phyloP scores from a whole-genome alignment of 2,797 vertebrate genomes.

The Epinephelus awoara region DNA sequence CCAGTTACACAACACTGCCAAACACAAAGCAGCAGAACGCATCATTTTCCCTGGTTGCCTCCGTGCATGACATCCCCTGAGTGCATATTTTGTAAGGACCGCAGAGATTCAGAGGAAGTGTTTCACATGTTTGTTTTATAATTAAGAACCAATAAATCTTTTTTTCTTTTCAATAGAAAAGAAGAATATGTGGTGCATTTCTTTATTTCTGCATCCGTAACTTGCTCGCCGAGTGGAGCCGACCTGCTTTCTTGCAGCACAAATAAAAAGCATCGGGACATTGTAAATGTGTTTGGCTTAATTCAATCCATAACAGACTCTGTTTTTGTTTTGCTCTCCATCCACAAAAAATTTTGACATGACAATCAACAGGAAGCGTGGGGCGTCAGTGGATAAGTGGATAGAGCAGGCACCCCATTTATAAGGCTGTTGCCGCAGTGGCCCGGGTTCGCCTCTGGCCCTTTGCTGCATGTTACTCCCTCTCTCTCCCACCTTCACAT shows the following conservation, averaged over 20 bases:
- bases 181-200: background rate
- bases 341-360: background rate
- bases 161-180: background rate
- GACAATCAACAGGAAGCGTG: background rate
- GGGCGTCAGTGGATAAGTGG: too few species aligned
- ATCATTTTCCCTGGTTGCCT: background rate
- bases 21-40: background rate
- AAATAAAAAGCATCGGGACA: background rate
- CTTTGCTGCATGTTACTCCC: too few species aligned
- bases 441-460: too few species aligned
- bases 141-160: background rate
- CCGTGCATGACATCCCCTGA: too few species aligned
- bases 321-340: background rate
- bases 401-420: too few species aligned
- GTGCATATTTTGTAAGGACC: background rate
- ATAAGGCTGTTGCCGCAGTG: too few species aligned
- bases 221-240: background rate
- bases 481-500: too few species aligned
- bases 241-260: background rate
- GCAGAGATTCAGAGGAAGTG: background rate
- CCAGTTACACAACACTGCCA: constrained; percentile 7
- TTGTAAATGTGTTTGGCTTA: background rate
- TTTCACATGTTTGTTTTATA: background rate
- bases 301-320: background rate
- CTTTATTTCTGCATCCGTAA: background rate